Base-by-base conservation (phyloP, 2,888 invertebrate species). In the Noctuana brunneofusca region DNA sequence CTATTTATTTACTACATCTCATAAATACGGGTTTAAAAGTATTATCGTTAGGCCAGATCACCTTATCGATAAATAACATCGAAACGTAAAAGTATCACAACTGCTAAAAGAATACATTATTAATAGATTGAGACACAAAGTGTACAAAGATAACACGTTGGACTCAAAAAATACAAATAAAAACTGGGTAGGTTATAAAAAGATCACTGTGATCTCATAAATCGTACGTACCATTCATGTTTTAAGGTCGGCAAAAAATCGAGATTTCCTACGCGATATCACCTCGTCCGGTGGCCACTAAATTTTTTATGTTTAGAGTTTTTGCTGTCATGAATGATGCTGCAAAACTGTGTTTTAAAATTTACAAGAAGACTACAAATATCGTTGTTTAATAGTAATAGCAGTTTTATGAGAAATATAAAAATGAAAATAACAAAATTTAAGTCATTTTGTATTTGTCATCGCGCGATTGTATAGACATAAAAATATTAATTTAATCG, bases 111-210 rank as follows among this genome's bases (percentile, higher is more conserved):
- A 84, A 86, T 83, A 86, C 88, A 81, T 89, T 87, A 88, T 88
- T 89, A 90, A 89, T 89, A 87, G 89, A 90, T 89, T 87, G 86
- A 89, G 88, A 88, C 87, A 88, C 87, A 87, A 86, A 88, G 83
- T 86, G 75, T 84, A 84, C 77, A 71, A 71, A 84, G 88, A 89
- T 87, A 88, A 86, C 78, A 75, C 75, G 67, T 66, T 69, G 74
- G 71, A 66, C 68, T 65, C 65, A 79, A 81, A 83, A 74, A 75
- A 72, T 20, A 32, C 55, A 63, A 70, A 68, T 76, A 84, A 85
- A 81, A 81, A 76, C 66, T 71, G 78, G 81, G 80, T 78, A 79
- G 77, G 80, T 83, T 83, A 83, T 83, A 89, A 87, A 87, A 84
- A 88, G 87, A 86, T 83, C 83, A 82, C 78, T 86, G 84, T 86